Evolutionary conservation across 2,888 invertebrate genomes (phyloP).

Genomic region (Arenicola marina): DNA sequence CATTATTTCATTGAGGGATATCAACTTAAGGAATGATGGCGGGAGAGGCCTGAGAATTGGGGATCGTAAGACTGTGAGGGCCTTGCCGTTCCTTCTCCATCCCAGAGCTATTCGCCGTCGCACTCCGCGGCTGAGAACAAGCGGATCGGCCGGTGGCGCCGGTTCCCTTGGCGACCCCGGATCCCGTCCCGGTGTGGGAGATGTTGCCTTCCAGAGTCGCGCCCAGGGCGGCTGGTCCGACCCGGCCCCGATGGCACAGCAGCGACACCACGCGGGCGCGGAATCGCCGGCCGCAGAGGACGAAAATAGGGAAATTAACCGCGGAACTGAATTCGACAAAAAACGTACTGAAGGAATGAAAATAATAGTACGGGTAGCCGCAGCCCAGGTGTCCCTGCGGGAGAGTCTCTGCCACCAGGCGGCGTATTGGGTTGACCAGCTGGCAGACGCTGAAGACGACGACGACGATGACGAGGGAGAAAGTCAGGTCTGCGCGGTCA

Average conservation of each 20-base stretch:
- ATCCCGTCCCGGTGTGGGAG: too few relatives aligned
- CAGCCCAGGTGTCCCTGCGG: not conserved
- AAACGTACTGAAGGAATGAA: not conserved
- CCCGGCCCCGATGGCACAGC: not conserved
- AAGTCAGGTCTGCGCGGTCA: not conserved
- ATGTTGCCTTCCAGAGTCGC: too few relatives aligned
- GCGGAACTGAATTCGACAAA: not conserved
- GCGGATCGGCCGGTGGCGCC: too few relatives aligned
- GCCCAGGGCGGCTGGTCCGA: not conserved
- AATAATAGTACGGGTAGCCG: not conserved
- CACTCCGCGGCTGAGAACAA: too few relatives aligned
- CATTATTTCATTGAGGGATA: too few relatives aligned
- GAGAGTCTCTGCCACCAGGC: not conserved
- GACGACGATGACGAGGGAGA: not conserved
- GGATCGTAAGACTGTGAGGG: too few relatives aligned
- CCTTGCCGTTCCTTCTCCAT: too few relatives aligned
- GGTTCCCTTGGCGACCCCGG: too few relatives aligned
- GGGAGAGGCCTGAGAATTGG: too few relatives aligned
- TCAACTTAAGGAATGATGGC: too few relatives aligned
- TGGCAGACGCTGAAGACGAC: not conserved
- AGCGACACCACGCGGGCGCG: not conserved
- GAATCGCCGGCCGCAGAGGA: not conserved
- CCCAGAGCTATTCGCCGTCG: too few relatives aligned
- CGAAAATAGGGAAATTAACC: not conserved
- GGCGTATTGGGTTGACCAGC: not conserved